Base-by-base conservation (phyloP, 2,888 invertebrate genomes). In the Slavum lentiscoides region DNA sequence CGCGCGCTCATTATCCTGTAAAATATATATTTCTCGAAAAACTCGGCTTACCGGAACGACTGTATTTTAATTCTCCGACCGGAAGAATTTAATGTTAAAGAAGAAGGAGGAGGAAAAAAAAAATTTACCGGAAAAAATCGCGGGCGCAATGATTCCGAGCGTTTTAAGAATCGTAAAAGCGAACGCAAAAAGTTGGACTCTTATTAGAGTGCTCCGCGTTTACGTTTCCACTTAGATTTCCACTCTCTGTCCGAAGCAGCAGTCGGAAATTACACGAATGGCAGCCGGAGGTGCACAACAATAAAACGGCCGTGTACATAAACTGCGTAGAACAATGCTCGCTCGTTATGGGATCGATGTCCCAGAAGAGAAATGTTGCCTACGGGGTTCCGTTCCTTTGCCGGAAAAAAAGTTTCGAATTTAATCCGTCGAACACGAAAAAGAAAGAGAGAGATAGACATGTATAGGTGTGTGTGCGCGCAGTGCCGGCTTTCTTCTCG, bases 121-220 rank as follows among this genome's bases (percentile, higher is more conserved):
- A 23, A 62, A 15, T 9, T 6, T 13, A 15, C 15, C 30, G 30
- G 30, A 30, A 43, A 30, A 49, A 30, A 49, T 13, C n/a, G 61
- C 15, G 8, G 8, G 30, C 30, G 49, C 19, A 53, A 74, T 74
- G 49, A 74, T 9, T 3, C 13, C 1, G n/a, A 53, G 15, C 64
- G 15, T 64, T 64, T 37, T 2, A 15, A 64, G 17, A 43, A n/a
- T 8, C 39, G 58, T 23, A 43, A 75, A 68, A 59, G 23, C 68
- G 49, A 76, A 76, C 61, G 23, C 68, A 49, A 43, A 76, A 76
- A 68, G 67, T 76, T 61, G 49, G 19, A 76, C 68, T 76, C 61
- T 68, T 49, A 68, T 66, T 67, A 43, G 43, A 55, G 4, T 58
- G 19, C 19, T 49, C 13, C 13, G 30, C 43, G n/a, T 59, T 59